Base-by-base conservation (phyloP, 1,140 invertebrate genomes). In the Listronotus bonariensis region DNA sequence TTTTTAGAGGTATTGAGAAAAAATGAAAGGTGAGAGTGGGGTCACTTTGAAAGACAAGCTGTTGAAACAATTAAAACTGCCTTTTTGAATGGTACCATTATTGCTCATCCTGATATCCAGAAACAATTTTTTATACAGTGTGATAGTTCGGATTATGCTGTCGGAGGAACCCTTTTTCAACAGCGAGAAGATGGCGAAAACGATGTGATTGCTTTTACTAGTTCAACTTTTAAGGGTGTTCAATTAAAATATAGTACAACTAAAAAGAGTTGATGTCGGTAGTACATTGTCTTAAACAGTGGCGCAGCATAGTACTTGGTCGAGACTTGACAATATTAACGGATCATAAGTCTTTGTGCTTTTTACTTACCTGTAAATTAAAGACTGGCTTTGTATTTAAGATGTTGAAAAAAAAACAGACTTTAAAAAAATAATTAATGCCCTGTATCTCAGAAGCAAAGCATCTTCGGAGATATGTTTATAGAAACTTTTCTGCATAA, bases 71-170 rank as follows among this genome's bases (percentile, higher is more conserved):
- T 53, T 34, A 53, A 53, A 53, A 11, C 18, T 6, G 51, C 20
- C 12, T 53, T 31, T 53, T 53, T 53, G n/a, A 9, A 53, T n/a
- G 31, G 11, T 12, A 10, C 31, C 10, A 53, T 53, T 6, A 12
- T 53, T 10, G 51, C 26, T 11, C 31, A 53, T 34, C 51, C 51
- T 9, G 31, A n/a, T 31, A 10, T 34, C 32, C 10, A 26, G 10
- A 12, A n/a, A 12, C 18, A 26, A n/a, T 53, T 53, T 53, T 53
- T 17, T 36, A 53, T 53, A 9, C 14, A 53, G 32, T 53, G 51
- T 1, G 51, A 53, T 53, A 53, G 51, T 17, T 53, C 51, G 17
- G 26, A 53, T 17, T 53, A 12, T 53, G 51, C 51, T 20, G 26
- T 14, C 15, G 51, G 51, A 26, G 38, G 38, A 10, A 10, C 9